Base-by-base conservation (phyloP, 2,113 vertebrate species). In the Numenius arquata region DNA sequence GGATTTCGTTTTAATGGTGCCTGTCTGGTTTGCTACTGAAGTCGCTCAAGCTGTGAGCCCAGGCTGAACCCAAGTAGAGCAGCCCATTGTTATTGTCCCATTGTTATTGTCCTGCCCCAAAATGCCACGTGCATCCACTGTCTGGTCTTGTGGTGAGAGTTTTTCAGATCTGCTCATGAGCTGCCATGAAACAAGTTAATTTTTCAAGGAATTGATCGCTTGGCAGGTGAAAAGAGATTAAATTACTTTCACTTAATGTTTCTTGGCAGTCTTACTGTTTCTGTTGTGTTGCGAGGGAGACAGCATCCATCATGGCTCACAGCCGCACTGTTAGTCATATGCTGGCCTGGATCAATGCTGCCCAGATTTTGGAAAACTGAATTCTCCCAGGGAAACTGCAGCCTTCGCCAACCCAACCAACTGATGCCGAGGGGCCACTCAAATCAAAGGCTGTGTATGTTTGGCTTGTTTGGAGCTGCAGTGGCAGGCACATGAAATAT, bases 281-380 rank as follows among this genome's bases (percentile, higher is more conserved):
- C 93, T 96, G 73, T 95, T 96, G 84, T 75, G 86, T 97, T 95
- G 76, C 0, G 27, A 94, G 77, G 94, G 91, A 75, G 89, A 96
- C 40, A 22, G 62, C 84, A 94, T 91, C 86, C 73, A 63, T 75
- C 61, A 6, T 34, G 84, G 86, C 93, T 95, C 59, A 21, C 38
- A 82, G 91, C 86, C 2, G 2, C 9, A 1, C 43, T 85, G 22
- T 95, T 91, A 97, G 68, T 96, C 94, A 94, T 78, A 15, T 27
- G 53, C 82, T 95, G 88, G 74, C 81, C 59, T 38, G 70, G 80
- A 87, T 78, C 68, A 67, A 2, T 3, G 8, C 68, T 95, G 65
- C 84, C 89, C 91, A 65, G 68, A 71, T 74, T 92, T 63, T 93
- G 86, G 83, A 71, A 89, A 95, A 75, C 72, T 41, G 63, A 84